These are phyloP conservation scores for Hydrolagus affinis DNA, from an alignment of 2,113 vertebrate genomes.

Conservation along the genomic window DNA sequence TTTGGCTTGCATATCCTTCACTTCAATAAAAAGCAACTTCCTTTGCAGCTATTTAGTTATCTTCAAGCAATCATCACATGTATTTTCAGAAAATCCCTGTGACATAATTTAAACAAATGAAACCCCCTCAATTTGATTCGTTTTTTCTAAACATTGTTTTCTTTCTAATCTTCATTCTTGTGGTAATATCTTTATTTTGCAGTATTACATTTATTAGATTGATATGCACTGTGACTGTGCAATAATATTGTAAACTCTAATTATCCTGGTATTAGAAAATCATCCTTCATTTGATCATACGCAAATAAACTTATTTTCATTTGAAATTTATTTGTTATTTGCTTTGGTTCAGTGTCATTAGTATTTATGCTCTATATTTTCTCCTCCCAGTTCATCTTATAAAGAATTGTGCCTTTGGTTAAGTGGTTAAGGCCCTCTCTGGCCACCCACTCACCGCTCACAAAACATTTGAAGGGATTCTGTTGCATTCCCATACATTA, in stretches of 20 bases:
- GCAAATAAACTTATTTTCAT: not conserved
- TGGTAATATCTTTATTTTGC: not conserved
- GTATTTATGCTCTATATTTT: not conserved
- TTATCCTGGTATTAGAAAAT: not conserved
- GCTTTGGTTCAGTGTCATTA: not conserved
- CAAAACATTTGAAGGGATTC: not conserved
- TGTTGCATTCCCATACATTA: not conserved
- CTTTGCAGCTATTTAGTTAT: not conserved
- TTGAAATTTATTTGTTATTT: conserved; percentile 14
- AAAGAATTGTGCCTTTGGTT: too few species aligned
- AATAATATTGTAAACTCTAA: not conserved
- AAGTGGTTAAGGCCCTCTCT: too few species aligned
- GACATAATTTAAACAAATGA: not conserved
- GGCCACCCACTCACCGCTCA: not conserved
- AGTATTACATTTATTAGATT: not conserved
- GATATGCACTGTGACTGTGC: not conserved
- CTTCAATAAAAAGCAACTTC: not conserved
- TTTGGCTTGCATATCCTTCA: conserved; percentile 5
- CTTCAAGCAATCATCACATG: not conserved
- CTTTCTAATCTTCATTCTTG: not conserved
- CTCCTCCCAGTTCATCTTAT: too few species aligned
- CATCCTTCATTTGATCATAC: not conserved
- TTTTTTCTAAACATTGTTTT: not conserved
- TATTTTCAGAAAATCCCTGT: not conserved
- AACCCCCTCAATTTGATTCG: too few species aligned